A percentile compares a stretch with the other conserved stretches of the same genome.
Conservation (phyloP, 2,888 invertebrate genomes). For the Lydus trimaculatus region DNA sequence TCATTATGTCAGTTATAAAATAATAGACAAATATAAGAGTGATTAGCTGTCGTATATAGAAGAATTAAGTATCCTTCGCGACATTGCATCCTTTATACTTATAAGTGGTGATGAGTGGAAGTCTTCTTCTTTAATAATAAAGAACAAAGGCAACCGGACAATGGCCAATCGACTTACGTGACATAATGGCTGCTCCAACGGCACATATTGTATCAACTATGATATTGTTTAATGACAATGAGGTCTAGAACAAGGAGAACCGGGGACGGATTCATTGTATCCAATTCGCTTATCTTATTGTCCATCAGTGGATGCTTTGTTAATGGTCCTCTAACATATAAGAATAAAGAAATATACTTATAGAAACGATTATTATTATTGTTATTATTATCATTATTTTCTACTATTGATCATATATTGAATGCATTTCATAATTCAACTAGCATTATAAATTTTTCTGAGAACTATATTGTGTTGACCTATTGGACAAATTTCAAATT, state of each 20-base stretch:
- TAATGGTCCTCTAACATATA: conserved; percentile 30
- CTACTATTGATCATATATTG: conserved; percentile 49
- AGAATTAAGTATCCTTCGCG: conserved; percentile 7
- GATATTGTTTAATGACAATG: conserved; percentile 62
- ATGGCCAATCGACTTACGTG: conserved; percentile 61
- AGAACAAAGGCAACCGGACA: conserved; percentile 57
- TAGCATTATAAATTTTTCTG: conserved; percentile 32
- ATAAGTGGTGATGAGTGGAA: conserved; percentile 29
- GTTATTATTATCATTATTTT: conserved; percentile 42
- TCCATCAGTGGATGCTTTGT: conserved; percentile 45
- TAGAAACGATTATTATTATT: conserved; percentile 28
- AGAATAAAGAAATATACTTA: neutral
- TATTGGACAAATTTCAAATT: neutral
- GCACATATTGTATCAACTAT: conserved; percentile 60
- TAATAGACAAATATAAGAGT: neutral
- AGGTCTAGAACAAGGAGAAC: conserved; percentile 55
- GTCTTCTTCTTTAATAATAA: conserved; percentile 54
- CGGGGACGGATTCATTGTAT: conserved; percentile 47
- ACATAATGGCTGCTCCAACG: conserved; percentile 57
- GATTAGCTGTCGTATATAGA: neutral
- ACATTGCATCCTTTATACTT: conserved; percentile 25
- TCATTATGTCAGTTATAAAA: neutral
- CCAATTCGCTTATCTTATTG: conserved; percentile 47
- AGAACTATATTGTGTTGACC: conserved; percentile 25
- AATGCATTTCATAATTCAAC: conserved; percentile 56